phyloP scores from a whole-genome alignment of 1,140 invertebrate species.

The Sarcophaga bullata region DNA sequence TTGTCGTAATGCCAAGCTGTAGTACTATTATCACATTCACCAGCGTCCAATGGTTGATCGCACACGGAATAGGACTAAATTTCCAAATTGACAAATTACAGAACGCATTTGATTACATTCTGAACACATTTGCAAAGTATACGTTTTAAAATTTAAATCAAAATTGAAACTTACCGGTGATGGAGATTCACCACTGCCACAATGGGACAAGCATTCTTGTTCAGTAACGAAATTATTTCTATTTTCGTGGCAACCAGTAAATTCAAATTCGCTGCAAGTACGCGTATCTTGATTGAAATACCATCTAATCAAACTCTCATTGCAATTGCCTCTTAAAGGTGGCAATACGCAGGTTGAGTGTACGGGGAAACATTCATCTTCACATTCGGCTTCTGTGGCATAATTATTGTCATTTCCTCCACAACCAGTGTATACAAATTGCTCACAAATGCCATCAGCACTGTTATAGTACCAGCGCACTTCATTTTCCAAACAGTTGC shows the following conservation, averaged over 20 bases:
- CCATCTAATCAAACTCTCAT: conserved; percentile 72
- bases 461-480: conserved; percentile 84
- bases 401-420: conserved; percentile 90
- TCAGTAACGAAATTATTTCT: conserved; percentile 85
- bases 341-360: conserved; percentile 81
- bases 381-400: conserved; percentile 79
- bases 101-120: neutral
- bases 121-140: neutral
- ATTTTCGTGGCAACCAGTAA: conserved; percentile 78
- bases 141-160: no score
- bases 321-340: conserved; percentile 71
- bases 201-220: conserved; percentile 85
- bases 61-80: conserved; percentile 67
- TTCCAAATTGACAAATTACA: conserved; percentile 52
- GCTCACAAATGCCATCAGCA: conserved; percentile 78
- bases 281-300: conserved; percentile 78
- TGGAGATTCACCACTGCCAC: conserved; percentile 66
- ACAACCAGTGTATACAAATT: conserved; percentile 86
- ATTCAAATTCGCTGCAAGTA: conserved; percentile 75
- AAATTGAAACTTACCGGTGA: conserved; percentile 47
- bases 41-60: conserved; percentile 71
- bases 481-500: conserved; percentile 72
- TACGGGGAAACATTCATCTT: conserved; percentile 76
- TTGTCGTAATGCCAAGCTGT: conserved; percentile 81
- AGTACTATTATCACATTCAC: conserved; percentile 76